Evolutionary conservation across 1,140 invertebrate species (phyloP), one percentile per base, ranked within the genome.

Genomic region (Heliconius eleuchia): DNA sequence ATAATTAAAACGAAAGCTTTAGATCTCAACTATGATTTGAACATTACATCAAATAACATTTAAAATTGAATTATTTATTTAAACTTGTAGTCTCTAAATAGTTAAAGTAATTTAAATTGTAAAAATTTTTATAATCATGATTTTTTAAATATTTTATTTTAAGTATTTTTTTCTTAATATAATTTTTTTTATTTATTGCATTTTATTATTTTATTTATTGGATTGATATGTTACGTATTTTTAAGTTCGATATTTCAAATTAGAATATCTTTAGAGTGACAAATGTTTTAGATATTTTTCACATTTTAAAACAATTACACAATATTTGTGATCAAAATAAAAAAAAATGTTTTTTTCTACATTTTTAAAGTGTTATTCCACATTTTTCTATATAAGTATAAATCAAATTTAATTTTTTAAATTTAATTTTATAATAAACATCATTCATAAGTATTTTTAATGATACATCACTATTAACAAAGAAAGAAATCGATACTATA

Each of bases 1-100:
- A 92, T 97, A 1, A 94, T 96, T 73, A 94, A 90, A 83, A 93
- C 94, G 0, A 94, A 89, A 72, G 78, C 83, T 16, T 88, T 95
- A 79, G 92, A 95, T 74, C 92, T 87, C 46, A 87, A 90, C 74
- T 95, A 88, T 73, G 87, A 95, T 95, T 95, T 1, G 82, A 89
- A 30, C 23, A 80, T 74, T 74, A 80, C 18, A 11, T 73, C 16
- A 66, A 78, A 42, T 13, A 30, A 66, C 19, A 60, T 23, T 60
- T 60, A 30, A 30, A 66, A 66, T 3, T 6, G 1, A 30, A 66
- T 27, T 4, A 23, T 27, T 66, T 6, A 23, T 66, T 30, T 27
- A 27, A 16, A 8, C 27, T 66, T 66, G 3, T 27, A 13, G 13
- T 30, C 9, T 66, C 2, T 30, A 30, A 16, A 13, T 27, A 66